Conservation (phyloP, 2,888 invertebrate species). For the Acrobasis suavella region DNA sequence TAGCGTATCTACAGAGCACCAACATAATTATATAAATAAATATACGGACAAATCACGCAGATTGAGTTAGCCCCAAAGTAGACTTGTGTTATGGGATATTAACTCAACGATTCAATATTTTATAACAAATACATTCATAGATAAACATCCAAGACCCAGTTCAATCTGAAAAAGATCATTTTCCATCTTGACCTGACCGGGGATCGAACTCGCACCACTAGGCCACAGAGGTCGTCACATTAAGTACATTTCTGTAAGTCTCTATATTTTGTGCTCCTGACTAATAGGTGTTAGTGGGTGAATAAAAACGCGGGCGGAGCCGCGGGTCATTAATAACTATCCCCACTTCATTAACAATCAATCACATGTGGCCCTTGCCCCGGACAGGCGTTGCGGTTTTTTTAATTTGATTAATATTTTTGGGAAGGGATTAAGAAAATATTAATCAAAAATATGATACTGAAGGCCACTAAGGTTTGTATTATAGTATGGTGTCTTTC, state of each 20-base stretch:
- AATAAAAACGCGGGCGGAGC: conserved; percentile 72
- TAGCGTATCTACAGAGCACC: not conserved
- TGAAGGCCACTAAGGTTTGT: conserved; percentile 26
- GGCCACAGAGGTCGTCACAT: too few relatives aligned
- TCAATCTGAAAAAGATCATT: too few relatives aligned
- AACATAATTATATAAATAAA: too few relatives aligned
- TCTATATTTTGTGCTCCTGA: conserved; percentile 26
- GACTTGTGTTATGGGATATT: too few relatives aligned
- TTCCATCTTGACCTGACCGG: too few relatives aligned
- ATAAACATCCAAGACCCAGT: too few relatives aligned
- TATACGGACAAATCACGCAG: too few relatives aligned
- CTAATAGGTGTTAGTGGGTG: conserved; percentile 76
- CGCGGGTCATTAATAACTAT: conserved; percentile 77
- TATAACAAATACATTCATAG: too few relatives aligned
- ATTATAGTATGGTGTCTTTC: too few relatives aligned
- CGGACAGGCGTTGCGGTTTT: conserved; percentile 34
- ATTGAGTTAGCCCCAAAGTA: too few relatives aligned
- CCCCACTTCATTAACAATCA: conserved; percentile 80
- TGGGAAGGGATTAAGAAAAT: conserved; percentile 17
- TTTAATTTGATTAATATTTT: conserved; percentile 34
- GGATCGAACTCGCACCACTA: too few relatives aligned
- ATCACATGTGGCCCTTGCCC: conserved; percentile 60
- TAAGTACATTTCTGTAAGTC: not conserved
- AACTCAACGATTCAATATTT: too few relatives aligned
- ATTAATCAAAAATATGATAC: conserved; percentile 2